A percentile compares a stretch with the other conserved stretches of the same genome.
Conservation (phyloP, 2,797 vertebrate genomes). For the Natrix natrix region DNA sequence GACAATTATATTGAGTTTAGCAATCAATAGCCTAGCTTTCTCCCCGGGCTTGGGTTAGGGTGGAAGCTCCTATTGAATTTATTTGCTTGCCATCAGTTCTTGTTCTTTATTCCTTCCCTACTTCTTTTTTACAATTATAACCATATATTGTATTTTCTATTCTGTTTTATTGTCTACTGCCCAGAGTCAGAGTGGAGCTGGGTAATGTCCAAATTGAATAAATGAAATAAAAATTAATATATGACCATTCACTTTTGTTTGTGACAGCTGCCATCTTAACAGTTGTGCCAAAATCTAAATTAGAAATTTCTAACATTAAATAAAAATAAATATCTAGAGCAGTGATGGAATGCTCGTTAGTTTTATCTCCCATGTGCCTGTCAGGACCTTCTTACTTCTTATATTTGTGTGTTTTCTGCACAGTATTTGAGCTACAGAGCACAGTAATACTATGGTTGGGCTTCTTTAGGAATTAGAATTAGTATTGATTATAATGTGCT, state of each 20-base stretch:
- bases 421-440: neutral
- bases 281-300: neutral
- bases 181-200: neutral
- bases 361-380: neutral
- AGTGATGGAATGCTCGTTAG: neutral
- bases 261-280: constrained; percentile 18
- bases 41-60: neutral
- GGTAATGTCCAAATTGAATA: neutral
- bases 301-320: neutral
- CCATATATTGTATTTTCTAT: neutral
- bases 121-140: neutral
- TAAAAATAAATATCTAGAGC: neutral
- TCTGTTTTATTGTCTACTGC: neutral
- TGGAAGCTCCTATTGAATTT: neutral
- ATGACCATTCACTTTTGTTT: constrained; percentile 9
- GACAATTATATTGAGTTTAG: constrained; percentile 10
- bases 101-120: neutral
- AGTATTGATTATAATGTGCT: neutral
- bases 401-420: neutral
- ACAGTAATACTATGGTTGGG: neutral
- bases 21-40: neutral
- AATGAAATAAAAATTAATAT: neutral
- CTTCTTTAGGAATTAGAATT: neutral
- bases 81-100: neutral
- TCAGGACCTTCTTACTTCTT: too few species aligned